Evolutionary conservation across 2,113 vertebrate species (phyloP).

Genomic region (Donacobius atricapilla): DNA sequence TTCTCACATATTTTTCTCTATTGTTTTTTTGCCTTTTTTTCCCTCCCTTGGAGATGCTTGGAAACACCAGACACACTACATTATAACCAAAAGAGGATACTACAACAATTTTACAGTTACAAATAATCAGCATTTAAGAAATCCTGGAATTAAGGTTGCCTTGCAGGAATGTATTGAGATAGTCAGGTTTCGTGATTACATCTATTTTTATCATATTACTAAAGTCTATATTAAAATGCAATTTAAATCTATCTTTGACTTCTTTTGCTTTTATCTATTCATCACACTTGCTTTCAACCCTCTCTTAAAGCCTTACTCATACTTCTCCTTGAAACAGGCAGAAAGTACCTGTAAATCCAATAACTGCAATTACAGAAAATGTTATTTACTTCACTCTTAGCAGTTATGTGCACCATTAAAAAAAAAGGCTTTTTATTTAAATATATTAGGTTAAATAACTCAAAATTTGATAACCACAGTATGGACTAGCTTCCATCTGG

Average conservation of each 20-base stretch:
- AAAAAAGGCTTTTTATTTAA: background rate
- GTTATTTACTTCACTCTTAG: background rate
- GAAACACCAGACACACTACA: background rate
- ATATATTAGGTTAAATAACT: background rate
- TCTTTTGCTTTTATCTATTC: constrained; percentile 33
- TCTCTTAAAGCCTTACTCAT: constrained; percentile 24
- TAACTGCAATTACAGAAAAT: background rate
- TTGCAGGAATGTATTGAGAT: background rate
- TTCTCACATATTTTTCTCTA: background rate
- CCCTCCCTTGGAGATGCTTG: background rate
- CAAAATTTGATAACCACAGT: background rate
- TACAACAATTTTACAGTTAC: background rate
- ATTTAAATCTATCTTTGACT: constrained; percentile 53
- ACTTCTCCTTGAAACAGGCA: background rate
- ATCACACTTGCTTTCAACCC: constrained; percentile 22
- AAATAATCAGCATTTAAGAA: constrained; percentile 5
- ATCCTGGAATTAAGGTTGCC: background rate
- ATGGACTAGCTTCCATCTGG: background rate
- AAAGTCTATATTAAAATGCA: constrained; percentile 40
- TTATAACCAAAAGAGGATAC: background rate
- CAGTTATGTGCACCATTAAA: background rate
- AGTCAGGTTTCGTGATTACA: constrained; percentile 2
- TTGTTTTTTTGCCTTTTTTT: background rate
- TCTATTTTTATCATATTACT: constrained; percentile 45
- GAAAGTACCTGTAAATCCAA: background rate